Evolutionary conservation across 2,113 vertebrate genomes (phyloP).

Genomic region (Pagrus major): DNA sequence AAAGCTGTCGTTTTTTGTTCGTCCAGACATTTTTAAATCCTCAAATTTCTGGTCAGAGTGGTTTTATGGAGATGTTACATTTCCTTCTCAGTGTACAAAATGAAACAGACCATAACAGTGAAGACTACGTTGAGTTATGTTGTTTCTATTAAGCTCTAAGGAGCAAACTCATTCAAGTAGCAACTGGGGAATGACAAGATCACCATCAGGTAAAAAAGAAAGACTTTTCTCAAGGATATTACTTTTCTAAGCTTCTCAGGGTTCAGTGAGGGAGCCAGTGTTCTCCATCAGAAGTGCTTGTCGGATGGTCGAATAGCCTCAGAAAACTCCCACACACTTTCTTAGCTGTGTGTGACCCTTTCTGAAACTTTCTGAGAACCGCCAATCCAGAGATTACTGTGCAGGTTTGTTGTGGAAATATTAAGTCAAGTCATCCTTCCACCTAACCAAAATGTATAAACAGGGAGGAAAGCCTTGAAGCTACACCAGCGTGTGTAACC

Average conservation of each 20-base stretch:
- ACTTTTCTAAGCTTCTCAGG: neutral
- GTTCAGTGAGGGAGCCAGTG: neutral
- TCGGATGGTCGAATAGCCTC: neutral
- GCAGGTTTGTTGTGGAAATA: neutral
- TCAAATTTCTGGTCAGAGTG: neutral
- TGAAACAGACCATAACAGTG: neutral
- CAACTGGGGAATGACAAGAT: neutral
- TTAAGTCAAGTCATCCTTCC: neutral
- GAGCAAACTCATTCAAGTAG: neutral
- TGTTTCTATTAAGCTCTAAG: neutral
- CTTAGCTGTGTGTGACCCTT: neutral
- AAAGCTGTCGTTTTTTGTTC: neutral
- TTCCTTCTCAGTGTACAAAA: neutral
- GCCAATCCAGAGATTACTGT: neutral
- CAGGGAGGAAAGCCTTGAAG: neutral
- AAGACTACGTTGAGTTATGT: neutral
- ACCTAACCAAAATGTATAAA: neutral
- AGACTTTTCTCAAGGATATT: neutral
- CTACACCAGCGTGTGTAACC: neutral
- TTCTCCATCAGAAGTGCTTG: neutral
- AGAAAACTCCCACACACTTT: neutral
- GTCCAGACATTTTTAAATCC: slow-evolving; percentile 3
- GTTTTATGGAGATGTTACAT: neutral
- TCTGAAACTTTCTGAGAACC: neutral
- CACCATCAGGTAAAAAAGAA: neutral